phyloP scores from a whole-genome alignment of 2,113 vertebrate genomes.

The Psammodynastes pulverulentus region DNA sequence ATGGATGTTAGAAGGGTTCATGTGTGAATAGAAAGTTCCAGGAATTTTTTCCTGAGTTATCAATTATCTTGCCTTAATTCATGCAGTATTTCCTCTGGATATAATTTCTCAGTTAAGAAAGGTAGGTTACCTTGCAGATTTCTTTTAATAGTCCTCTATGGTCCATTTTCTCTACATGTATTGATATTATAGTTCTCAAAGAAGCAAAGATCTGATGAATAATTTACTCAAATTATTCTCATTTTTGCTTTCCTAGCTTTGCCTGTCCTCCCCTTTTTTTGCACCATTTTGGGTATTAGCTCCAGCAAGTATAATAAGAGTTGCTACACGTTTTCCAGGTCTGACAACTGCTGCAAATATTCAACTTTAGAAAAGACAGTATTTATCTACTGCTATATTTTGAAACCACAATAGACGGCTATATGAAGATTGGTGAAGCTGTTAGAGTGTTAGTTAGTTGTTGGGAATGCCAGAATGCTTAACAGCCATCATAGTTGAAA shows the following conservation, averaged over 20 bases:
- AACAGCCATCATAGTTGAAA: constrained; percentile 2
- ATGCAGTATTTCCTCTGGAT: background rate
- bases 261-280: background rate
- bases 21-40: background rate
- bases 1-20: background rate
- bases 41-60: background rate
- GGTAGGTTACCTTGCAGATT: background rate
- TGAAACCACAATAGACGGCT: constrained; percentile 27
- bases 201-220: background rate
- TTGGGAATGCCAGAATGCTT: background rate
- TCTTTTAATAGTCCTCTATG: background rate
- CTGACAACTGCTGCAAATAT: background rate
- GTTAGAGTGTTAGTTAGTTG: constrained; percentile 17
- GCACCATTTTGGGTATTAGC: background rate
- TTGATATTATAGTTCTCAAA: background rate
- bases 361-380: background rate
- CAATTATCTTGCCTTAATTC: constrained; percentile 4
- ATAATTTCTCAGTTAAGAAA: background rate
- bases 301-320: background rate
- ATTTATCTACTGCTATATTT: constrained; percentile 20
- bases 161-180: background rate
- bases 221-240: background rate
- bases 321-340: background rate
- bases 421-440: constrained; percentile 23
- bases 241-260: background rate